These are phyloP conservation scores for Cylas formicarius DNA, from an alignment of 1,140 invertebrate genomes.

Conservation along the genomic window DNA sequence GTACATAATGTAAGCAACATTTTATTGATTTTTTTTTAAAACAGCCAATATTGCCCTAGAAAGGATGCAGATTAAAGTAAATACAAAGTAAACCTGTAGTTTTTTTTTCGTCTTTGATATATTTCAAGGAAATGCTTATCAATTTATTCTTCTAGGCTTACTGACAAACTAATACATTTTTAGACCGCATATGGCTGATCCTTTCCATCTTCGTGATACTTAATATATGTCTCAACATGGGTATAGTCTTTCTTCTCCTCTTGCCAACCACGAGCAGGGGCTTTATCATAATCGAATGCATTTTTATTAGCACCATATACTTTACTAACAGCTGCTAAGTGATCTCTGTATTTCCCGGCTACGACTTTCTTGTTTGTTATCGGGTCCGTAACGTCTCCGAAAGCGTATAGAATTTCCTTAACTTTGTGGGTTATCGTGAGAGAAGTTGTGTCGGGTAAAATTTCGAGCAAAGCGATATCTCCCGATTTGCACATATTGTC, in stretches of 20 bases:
- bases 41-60: no score
- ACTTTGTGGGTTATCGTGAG: constrained; percentile 71
- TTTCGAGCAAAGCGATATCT: constrained; percentile 71
- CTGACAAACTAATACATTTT: no score
- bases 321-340: constrained; percentile 58
- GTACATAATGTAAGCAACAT: no score
- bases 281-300: constrained; percentile 68
- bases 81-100: no score
- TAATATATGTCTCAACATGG: constrained; percentile 63
- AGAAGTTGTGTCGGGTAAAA: constrained; percentile 62
- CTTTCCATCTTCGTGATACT: constrained; percentile 64
- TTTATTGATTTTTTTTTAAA: no score
- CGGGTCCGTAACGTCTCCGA: constrained; percentile 77
- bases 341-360: constrained; percentile 62
- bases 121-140: no score
- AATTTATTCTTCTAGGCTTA: no score
- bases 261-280: constrained; percentile 68
- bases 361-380: constrained; percentile 73
- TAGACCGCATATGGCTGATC: constrained; percentile 46
- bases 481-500: constrained; percentile 68
- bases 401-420: constrained; percentile 68
- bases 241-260: constrained; percentile 76
- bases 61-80: no score
- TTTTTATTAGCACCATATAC: constrained; percentile 61
- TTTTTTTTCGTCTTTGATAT: no score